phyloP scores from a whole-genome alignment of 2,888 invertebrate species.

The Megaustenia siamemsis region DNA sequence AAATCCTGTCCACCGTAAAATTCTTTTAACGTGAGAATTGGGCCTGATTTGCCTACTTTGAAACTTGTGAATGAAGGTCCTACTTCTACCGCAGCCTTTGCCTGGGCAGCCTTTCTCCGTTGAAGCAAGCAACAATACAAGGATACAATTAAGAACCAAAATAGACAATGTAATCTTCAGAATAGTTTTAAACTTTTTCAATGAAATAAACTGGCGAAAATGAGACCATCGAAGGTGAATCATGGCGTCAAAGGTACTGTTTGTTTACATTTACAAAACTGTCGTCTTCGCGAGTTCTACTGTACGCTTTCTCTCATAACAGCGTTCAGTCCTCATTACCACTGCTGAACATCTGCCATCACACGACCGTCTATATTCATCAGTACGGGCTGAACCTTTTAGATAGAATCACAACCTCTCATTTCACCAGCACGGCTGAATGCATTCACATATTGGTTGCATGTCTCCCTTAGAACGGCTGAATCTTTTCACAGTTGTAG shows the following conservation, averaged over 20 bases:
- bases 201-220: not conserved
- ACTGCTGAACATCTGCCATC: too few relatives aligned
- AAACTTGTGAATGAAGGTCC: constrained; percentile 7
- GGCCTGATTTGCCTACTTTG: not conserved
- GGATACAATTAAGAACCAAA: not conserved
- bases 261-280: not conserved
- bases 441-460: too few relatives aligned
- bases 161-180: not conserved
- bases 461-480: too few relatives aligned
- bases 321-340: too few relatives aligned
- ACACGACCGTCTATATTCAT: too few relatives aligned
- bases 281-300: too few relatives aligned
- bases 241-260: not conserved
- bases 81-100: constrained; percentile 39
- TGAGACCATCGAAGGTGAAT: not conserved
- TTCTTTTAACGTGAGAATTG: constrained; percentile 53
- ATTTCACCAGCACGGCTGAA: too few relatives aligned
- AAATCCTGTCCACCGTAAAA: constrained; percentile 60
- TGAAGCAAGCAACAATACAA: constrained; percentile 33
- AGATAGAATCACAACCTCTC: too few relatives aligned
- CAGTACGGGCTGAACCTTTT: too few relatives aligned
- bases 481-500: too few relatives aligned
- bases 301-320: too few relatives aligned
- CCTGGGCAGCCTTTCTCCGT: constrained; percentile 35
- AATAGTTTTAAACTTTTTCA: not conserved